phyloP scores from a whole-genome alignment of 2,888 invertebrate genomes.

The Pseudococcus viburni region DNA sequence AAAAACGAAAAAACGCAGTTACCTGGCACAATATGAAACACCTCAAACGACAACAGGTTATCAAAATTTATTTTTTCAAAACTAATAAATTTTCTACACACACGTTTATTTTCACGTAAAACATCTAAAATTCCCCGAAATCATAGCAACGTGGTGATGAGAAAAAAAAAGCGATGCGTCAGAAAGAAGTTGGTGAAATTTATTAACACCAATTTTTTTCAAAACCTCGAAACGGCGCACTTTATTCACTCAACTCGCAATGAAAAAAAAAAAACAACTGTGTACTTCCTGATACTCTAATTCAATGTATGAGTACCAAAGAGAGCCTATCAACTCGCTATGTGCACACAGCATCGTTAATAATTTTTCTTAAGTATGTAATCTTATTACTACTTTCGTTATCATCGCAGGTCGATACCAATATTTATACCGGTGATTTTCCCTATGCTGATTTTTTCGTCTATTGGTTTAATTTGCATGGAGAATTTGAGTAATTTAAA shows the following conservation, averaged over 20 bases:
- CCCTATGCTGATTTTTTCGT: neutral
- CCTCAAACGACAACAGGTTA: constrained; percentile 2
- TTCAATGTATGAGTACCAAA: neutral
- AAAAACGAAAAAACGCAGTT: neutral
- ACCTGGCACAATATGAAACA: constrained; percentile 15
- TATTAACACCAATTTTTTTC: neutral
- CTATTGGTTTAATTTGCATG: neutral
- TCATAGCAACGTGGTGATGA: neutral
- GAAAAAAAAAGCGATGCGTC: neutral
- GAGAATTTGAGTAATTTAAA: neutral
- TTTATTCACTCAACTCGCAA: neutral
- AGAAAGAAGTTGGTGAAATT: neutral
- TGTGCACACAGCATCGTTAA: constrained; percentile 5
- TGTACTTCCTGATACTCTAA: neutral
- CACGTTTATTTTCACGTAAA: neutral
- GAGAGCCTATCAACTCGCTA: neutral
- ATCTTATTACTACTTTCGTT: constrained; percentile 22
- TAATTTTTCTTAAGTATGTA: constrained; percentile 6
- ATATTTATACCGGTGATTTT: constrained; percentile 23
- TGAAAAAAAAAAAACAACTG: neutral
- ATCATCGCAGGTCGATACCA: constrained; percentile 2
- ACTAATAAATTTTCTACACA: neutral
- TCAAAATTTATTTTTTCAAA: neutral
- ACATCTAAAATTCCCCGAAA: neutral
- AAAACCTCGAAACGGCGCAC: neutral